Percentiles rank a stretch among this genome's conserved stretches.
Evolutionary conservation across 1,140 invertebrate genomes (phyloP).

Genomic region (Drosophila hydei): DNA sequence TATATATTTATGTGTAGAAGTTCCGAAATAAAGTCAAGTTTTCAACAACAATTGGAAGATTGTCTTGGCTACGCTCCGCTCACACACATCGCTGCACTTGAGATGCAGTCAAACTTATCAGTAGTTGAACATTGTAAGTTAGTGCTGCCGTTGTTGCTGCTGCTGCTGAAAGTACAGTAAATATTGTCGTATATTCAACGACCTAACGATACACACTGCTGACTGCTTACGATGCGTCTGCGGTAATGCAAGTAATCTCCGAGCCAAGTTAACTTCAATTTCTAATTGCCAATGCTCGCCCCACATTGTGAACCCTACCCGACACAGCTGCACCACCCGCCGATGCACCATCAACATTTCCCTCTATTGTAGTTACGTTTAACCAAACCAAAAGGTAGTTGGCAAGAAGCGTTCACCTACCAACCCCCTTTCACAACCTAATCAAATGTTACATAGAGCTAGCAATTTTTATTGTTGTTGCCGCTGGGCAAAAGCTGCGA

Average conservation of each 20-base stretch:
- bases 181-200: slow-evolving; percentile 61
- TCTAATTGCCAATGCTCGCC: slow-evolving; percentile 62
- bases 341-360: slow-evolving; percentile 3
- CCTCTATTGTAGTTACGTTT: slow-evolving; percentile 20
- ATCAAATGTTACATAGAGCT: slow-evolving; percentile 75
- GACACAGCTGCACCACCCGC: neutral
- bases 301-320: slow-evolving; percentile 56
- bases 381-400: slow-evolving; percentile 10
- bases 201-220: slow-evolving; percentile 49
- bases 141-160: slow-evolving; percentile 45
- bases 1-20: slow-evolving; percentile 12
- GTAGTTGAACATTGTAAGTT: slow-evolving; percentile 40
- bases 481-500: slow-evolving; percentile 53
- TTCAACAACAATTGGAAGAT: slow-evolving; percentile 42
- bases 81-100: slow-evolving; percentile 70
- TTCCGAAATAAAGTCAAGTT: slow-evolving; percentile 52
- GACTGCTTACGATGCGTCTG: slow-evolving; percentile 11
- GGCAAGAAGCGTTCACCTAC: neutral
- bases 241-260: slow-evolving; percentile 43
- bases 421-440: slow-evolving; percentile 57
- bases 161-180: slow-evolving; percentile 34
- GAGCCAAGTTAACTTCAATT: slow-evolving; percentile 64
- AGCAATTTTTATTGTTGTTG: slow-evolving; percentile 76
- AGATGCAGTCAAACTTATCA: slow-evolving; percentile 46
- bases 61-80: neutral